A percentile compares a stretch with the other conserved stretches of the same genome.
phyloP scores from a whole-genome alignment of 1,140 invertebrate genomes.

The Asobara japonica region DNA sequence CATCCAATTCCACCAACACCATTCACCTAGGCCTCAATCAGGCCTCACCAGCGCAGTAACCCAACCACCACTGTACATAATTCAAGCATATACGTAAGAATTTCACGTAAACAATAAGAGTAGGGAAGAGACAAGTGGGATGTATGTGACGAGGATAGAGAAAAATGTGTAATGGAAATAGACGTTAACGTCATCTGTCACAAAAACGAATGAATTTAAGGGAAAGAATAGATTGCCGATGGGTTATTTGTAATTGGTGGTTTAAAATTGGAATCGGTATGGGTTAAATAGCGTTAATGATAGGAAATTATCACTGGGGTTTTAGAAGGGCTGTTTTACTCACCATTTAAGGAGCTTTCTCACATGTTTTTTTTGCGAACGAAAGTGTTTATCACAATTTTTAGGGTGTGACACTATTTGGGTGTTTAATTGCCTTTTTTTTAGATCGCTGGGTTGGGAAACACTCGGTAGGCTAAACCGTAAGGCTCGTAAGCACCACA shows the following conservation, averaged over 20 bases:
- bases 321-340: neutral
- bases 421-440: neutral
- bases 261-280: neutral
- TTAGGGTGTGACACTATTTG: neutral
- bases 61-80: neutral
- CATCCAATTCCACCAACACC: constrained; percentile 7
- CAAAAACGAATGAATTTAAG: neutral
- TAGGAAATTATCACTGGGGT: neutral
- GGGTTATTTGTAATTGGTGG: neutral
- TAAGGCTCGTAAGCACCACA: constrained; percentile 23
- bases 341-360: neutral
- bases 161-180: neutral
- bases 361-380: neutral
- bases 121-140: constrained; percentile 5
- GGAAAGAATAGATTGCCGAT: neutral
- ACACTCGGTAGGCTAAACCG: constrained; percentile 5
- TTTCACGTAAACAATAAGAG: neutral
- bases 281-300: neutral
- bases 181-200: constrained; percentile 11
- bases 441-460: neutral
- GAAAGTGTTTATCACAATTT: neutral
- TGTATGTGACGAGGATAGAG: neutral
- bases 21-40: constrained; percentile 16
- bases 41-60: neutral
- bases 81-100: neutral